Evolutionary conservation across 92 coral and sea anemone genomes (phyloP), one percentile per base, ranked within the genome.

Genomic region (Zoanthus gigantus): DNA sequence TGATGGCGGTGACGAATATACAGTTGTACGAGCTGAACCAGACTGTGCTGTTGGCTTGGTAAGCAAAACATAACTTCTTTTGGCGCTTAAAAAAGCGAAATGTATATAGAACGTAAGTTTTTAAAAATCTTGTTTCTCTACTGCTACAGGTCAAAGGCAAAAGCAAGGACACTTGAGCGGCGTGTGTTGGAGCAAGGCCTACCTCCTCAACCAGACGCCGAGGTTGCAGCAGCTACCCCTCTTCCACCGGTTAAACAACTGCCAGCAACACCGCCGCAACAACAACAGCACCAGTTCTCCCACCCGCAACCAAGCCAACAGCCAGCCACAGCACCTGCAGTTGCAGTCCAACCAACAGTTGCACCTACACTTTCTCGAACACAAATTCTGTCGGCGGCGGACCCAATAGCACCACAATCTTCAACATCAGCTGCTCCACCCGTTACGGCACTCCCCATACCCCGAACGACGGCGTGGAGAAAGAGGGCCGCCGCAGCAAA

Each of bases 181-280:
- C 85, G 76, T 5, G 77, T 91, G 6, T 65, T 91, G 0, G 76
- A 83, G 34, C 96, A 91, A 74, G 94, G 90, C 2, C 68, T 89
- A 4, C 93, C 76, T 0, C 48, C 76, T 0, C 48, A 16, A 14
- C 86, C 90, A 1, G 11, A n/a, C 0, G 86, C 90, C 1, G 4
- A 69, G 8, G 78, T n/a, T 44, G 17, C 71, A 2, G 78, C 92
- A 63, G 42, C 46, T 0, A 18, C 52, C 14, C 90, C 95, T 46
- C 76, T 90, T 15, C 93, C 90, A 18, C 66, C 86, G 14, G 92
- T 92, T 6, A 45, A 15, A 4, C 46, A 65, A 34, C 71, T 53
- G 42, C 88, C 85, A 16, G 58, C 88, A 44, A 13, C 90, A 7
- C 88, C 71, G 14, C 93, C 68, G 29, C 69, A 34, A 63, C 71